Percentiles rank a stretch among this genome's conserved stretches.
Conservation (phyloP, 2,113 vertebrate species). For the Xenopus tropicalis region DNA sequence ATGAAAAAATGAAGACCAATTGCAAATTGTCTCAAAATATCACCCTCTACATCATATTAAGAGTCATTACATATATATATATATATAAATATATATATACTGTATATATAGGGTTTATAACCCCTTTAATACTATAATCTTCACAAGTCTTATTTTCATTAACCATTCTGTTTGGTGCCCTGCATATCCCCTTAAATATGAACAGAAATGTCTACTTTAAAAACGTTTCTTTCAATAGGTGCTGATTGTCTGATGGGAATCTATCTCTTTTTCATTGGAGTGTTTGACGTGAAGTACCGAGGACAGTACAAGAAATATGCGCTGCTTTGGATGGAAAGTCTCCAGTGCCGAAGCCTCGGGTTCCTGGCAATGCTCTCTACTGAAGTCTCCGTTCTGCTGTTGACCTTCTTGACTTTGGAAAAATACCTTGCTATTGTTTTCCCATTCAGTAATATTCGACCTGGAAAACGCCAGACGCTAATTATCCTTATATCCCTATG, state of each 20-base stretch:
- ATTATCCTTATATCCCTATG: slow-evolving; percentile 66
- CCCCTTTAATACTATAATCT: too few species aligned
- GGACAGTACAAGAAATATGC: slow-evolving; percentile 79
- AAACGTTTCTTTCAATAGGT: slow-evolving; percentile 58
- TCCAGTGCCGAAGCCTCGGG: slow-evolving; percentile 70
- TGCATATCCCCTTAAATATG: too few species aligned
- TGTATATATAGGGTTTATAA: too few species aligned
- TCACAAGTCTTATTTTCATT: too few species aligned
- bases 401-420: slow-evolving; percentile 79
- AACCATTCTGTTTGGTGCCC: too few species aligned
- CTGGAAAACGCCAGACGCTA: slow-evolving; percentile 66
- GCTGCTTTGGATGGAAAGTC: slow-evolving; percentile 76
- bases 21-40: too few species aligned
- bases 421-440: slow-evolving; percentile 81
- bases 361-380: slow-evolving; percentile 78
- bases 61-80: too few species aligned
- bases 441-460: slow-evolving; percentile 73
- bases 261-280: slow-evolving; percentile 77
- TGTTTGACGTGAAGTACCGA: slow-evolving; percentile 74
- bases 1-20: too few species aligned
- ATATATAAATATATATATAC: too few species aligned
- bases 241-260: slow-evolving; percentile 82
- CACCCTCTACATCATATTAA: too few species aligned
- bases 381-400: slow-evolving; percentile 76
- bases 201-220: too few species aligned